Conservation (phyloP, 2,113 vertebrate genomes). For the Nymphicus hollandicus region DNA sequence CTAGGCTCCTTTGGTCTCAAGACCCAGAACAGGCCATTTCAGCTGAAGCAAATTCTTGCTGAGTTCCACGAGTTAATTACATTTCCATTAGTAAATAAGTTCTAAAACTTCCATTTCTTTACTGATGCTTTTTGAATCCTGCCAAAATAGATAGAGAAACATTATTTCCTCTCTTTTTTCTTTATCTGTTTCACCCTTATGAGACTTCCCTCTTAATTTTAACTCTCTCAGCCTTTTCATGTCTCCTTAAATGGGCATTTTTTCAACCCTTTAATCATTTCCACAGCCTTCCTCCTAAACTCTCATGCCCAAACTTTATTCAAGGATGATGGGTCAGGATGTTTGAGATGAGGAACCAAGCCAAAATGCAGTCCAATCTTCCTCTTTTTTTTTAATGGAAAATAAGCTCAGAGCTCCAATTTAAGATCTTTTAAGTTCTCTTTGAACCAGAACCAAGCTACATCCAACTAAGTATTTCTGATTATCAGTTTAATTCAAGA, state of each 20-base stretch:
- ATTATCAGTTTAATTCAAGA: neutral
- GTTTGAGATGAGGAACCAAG: neutral
- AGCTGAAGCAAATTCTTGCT: neutral
- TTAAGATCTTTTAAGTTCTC: neutral
- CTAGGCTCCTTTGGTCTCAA: neutral
- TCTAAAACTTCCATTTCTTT: slow-evolving; percentile 23
- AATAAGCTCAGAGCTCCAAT: neutral
- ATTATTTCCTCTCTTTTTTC: neutral
- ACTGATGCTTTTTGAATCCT: neutral
- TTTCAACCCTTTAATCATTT: slow-evolving; percentile 9
- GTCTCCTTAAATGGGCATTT: neutral
- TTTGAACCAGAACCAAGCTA: neutral
- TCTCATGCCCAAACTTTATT: neutral
- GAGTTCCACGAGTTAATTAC: slow-evolving; percentile 40
- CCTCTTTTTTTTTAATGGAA: neutral
- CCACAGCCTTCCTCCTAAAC: neutral
- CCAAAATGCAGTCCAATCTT: neutral
- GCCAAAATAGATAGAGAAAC: neutral
- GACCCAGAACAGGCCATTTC: neutral
- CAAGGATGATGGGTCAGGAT: neutral
- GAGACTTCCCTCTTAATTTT: slow-evolving; percentile 2
- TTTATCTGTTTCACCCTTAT: neutral
- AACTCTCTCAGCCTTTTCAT: neutral
- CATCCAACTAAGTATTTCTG: neutral
- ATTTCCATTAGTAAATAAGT: slow-evolving; percentile 29